Conservation (phyloP, 2,888 invertebrate species). For the Rotaria magnacalcarata region DNA sequence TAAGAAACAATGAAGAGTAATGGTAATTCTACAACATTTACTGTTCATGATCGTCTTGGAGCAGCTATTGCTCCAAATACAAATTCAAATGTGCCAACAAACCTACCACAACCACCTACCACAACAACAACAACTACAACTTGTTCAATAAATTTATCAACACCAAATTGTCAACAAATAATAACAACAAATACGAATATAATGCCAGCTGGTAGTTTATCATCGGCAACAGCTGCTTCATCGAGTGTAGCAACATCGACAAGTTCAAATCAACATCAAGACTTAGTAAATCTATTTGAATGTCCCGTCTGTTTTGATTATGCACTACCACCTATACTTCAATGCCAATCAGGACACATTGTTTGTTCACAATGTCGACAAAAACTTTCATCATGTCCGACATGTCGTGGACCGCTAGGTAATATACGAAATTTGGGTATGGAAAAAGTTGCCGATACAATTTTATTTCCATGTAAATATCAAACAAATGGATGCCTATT, state of each 20-base stretch:
- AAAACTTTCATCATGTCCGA: constrained; percentile 88
- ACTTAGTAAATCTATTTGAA: constrained; percentile 61
- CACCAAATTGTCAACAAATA: constrained; percentile 7
- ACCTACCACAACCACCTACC: background rate
- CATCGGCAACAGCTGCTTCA: constrained; percentile 1
- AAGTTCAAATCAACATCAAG: constrained; percentile 47
- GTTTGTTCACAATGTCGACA: constrained; percentile 95
- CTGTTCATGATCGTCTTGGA: constrained; percentile 11
- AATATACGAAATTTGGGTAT: constrained; percentile 86
- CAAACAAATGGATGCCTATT: constrained; percentile 87
- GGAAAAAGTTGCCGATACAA: constrained; percentile 97
- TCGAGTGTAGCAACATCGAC: background rate
- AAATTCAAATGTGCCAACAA: background rate
- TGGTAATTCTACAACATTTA: constrained; percentile 21
- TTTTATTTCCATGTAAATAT: constrained; percentile 98
- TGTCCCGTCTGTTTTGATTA: constrained; percentile 91
- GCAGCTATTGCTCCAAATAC: constrained; percentile 27
- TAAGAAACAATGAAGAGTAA: background rate
- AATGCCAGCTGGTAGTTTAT: background rate
- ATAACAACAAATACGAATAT: background rate
- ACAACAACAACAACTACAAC: background rate
- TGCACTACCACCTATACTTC: constrained; percentile 94
- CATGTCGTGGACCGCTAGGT: constrained; percentile 75
- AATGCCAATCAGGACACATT: constrained; percentile 95
- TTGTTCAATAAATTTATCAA: constrained; percentile 20